These are phyloP conservation scores for Pterocles burchelli DNA, from an alignment of 2,113 vertebrate genomes.

Conservation along the genomic window DNA sequence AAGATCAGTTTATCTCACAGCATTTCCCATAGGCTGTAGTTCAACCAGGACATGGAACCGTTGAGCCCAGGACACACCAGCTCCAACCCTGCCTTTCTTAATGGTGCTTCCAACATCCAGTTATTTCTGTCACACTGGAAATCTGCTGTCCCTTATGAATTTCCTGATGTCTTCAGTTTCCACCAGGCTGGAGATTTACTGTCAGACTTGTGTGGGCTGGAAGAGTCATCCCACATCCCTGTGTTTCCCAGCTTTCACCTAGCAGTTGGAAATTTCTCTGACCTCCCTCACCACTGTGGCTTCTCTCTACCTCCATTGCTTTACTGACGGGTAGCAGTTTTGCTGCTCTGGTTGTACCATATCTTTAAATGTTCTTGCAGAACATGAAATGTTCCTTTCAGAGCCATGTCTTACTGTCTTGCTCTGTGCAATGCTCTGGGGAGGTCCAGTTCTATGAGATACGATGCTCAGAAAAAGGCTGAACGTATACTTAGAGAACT, in stretches of 20 bases:
- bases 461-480: background rate
- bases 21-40: background rate
- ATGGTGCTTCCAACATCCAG: background rate
- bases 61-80: background rate
- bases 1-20: background rate
- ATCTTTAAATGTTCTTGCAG: background rate
- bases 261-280: background rate
- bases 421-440: background rate
- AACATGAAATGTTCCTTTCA: background rate
- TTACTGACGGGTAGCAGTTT: background rate
- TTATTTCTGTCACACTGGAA: conserved; percentile 6
- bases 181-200: background rate
- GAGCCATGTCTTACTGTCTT: background rate
- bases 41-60: background rate
- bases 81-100: background rate
- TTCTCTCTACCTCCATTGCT: background rate
- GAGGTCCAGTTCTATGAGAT: background rate
- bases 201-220: background rate
- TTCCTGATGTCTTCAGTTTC: conserved; percentile 11
- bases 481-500: background rate
- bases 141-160: background rate
- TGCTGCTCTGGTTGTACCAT: background rate
- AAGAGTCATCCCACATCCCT: background rate
- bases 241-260: background rate
- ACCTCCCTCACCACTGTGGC: background rate